phyloP scores from a whole-genome alignment of 2,113 vertebrate genomes.

The Siniperca chuatsi region DNA sequence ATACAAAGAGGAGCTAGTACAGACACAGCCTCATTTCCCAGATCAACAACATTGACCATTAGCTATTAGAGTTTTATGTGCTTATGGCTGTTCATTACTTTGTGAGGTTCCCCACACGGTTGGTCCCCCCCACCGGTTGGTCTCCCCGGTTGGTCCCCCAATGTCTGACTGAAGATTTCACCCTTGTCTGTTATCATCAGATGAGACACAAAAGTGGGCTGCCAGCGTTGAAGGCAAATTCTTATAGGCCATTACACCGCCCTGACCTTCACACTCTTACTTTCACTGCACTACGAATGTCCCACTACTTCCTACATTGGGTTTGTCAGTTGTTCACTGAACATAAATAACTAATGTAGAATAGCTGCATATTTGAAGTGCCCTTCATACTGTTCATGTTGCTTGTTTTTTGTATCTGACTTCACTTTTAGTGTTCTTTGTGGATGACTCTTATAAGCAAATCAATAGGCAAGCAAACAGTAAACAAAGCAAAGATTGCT shows the following conservation, averaged over 20 bases:
- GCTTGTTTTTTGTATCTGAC: neutral
- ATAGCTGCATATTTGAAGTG: conserved; percentile 25
- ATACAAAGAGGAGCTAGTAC: neutral
- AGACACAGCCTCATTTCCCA: neutral
- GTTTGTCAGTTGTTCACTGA: conserved; percentile 27
- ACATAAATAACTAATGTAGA: conserved; percentile 46
- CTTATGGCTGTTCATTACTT: neutral
- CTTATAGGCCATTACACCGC: conserved; percentile 4
- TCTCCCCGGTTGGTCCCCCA: neutral
- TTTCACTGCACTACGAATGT: neutral
- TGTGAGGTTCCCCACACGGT: neutral
- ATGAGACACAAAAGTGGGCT: conserved; percentile 18
- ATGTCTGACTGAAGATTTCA: neutral
- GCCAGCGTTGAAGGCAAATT: conserved; percentile 10
- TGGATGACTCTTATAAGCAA: neutral
- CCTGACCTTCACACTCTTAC: conserved; percentile 30
- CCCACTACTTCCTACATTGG: conserved; percentile 7
- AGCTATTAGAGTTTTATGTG: neutral
- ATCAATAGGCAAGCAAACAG: neutral
- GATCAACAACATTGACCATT: neutral
- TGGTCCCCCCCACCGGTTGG: no score
- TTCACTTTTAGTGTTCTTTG: neutral
- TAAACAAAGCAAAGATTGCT: neutral
- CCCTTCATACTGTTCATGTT: conserved; percentile 9
- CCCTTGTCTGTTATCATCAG: neutral